phyloP scores from a whole-genome alignment of 2,797 vertebrate species.

The Rhinoraja longicauda region DNA sequence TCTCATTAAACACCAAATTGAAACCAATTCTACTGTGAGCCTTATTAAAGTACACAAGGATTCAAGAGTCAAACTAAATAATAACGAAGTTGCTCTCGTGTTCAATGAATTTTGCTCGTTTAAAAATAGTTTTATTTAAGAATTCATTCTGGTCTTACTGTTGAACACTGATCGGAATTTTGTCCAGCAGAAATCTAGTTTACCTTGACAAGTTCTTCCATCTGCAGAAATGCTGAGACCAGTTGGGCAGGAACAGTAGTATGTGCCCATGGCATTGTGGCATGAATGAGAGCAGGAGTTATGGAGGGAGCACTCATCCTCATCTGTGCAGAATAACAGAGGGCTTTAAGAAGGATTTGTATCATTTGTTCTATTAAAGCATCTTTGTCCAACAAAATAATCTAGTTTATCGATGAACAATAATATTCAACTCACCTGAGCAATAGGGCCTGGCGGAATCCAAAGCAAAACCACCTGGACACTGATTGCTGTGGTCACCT shows the following conservation, averaged over 20 bases:
- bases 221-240: constrained; percentile 87
- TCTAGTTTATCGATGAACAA: background rate
- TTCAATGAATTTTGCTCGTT: background rate
- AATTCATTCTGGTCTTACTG: background rate
- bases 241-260: constrained; percentile 84
- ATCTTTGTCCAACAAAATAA: background rate
- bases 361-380: constrained; percentile 23
- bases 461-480: constrained; percentile 77
- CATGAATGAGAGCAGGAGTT: constrained; percentile 86
- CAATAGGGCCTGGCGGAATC: constrained; percentile 80
- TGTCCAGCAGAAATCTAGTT: background rate
- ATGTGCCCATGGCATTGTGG: constrained; percentile 83
- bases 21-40: background rate
- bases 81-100: background rate
- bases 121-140: background rate
- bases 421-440: constrained; percentile 62
- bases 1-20: background rate
- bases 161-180: background rate
- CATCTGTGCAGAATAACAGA: constrained; percentile 61
- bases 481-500: constrained; percentile 91
- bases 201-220: constrained; percentile 88
- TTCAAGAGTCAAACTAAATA: background rate
- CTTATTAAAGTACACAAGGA: background rate
- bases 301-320: constrained; percentile 75
- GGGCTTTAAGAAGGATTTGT: background rate